phyloP scores from a whole-genome alignment of 2,113 vertebrate species.

The Guaruba guarouba region DNA sequence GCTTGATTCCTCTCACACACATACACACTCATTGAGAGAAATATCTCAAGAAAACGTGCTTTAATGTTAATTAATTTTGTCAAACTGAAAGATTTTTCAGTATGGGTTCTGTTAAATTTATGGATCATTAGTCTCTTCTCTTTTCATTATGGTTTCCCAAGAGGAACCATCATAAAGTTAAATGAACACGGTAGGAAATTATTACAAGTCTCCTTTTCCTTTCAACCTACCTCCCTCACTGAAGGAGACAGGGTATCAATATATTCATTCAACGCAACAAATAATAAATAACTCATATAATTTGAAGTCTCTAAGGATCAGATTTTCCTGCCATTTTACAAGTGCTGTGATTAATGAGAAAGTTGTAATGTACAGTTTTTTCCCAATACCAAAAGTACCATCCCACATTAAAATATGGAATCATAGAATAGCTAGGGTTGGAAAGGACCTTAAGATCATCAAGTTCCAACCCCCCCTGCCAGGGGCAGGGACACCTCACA shows the following conservation, averaged over 20 bases:
- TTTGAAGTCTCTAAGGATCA: not conserved
- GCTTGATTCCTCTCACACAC: not conserved
- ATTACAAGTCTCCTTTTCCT: slow-evolving; percentile 29
- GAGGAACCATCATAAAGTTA: slow-evolving; percentile 59
- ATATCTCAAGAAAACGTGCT: slow-evolving; percentile 34
- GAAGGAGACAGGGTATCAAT: not conserved
- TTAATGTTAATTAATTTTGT: slow-evolving; percentile 66
- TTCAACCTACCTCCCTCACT: not conserved
- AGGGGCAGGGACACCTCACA: too few species aligned
- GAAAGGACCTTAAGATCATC: too few species aligned
- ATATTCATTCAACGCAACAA: not conserved
- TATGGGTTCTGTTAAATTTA: slow-evolving; percentile 50
- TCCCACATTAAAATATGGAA: not conserved
- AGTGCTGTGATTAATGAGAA: not conserved
- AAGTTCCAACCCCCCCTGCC: too few species aligned
- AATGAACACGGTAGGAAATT: slow-evolving; percentile 62
- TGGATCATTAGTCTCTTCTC: slow-evolving; percentile 68
- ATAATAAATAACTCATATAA: not conserved
- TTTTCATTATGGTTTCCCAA: slow-evolving; percentile 60
- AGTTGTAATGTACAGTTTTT: not conserved
- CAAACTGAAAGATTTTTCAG: slow-evolving; percentile 59
- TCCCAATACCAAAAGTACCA: not conserved
- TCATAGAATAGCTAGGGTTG: too few species aligned
- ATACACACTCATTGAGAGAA: not conserved
- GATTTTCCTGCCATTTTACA: not conserved